Percentiles rank a stretch among this genome's conserved stretches.
Conservation (phyloP, 2,888 invertebrate species). For the Apamea epomidion region DNA sequence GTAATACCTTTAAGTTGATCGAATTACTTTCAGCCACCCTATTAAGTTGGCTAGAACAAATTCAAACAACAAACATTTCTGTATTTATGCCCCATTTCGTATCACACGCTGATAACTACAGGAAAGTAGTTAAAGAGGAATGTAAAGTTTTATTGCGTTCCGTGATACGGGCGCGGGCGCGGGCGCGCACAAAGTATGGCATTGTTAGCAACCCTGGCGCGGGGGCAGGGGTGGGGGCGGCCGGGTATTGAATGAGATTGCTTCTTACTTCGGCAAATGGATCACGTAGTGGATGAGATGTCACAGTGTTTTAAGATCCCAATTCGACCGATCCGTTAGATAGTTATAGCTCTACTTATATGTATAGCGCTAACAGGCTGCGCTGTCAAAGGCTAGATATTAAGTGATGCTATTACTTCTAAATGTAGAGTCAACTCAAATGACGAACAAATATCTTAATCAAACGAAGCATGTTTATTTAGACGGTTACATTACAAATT, state of each 20-base stretch:
- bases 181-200: conserved; percentile 84
- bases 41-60: conserved; percentile 59
- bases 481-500: conserved; percentile 34
- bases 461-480: conserved; percentile 18
- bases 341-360: conserved; percentile 74
- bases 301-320: conserved; percentile 91
- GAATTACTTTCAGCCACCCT: conserved; percentile 36
- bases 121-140: conserved; percentile 88
- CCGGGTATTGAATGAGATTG: conserved; percentile 91
- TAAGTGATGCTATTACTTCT: conserved; percentile 25
- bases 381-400: conserved; percentile 35
- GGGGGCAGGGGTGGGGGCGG: conserved; percentile 73
- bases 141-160: conserved; percentile 89
- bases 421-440: conserved; percentile 20
- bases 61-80: conserved; percentile 71
- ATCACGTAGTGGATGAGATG: conserved; percentile 91
- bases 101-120: conserved; percentile 85
- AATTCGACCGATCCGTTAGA: conserved; percentile 85
- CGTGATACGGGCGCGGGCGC: conserved; percentile 81
- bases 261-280: conserved; percentile 91
- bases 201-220: conserved; percentile 85
- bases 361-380: conserved; percentile 50
- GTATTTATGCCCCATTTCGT: conserved; percentile 82
- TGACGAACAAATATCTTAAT: conserved; percentile 12
- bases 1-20: conserved; percentile 19